phyloP scores from a whole-genome alignment of 2,797 vertebrate species.

The Tragelaphus eurycerus region DNA sequence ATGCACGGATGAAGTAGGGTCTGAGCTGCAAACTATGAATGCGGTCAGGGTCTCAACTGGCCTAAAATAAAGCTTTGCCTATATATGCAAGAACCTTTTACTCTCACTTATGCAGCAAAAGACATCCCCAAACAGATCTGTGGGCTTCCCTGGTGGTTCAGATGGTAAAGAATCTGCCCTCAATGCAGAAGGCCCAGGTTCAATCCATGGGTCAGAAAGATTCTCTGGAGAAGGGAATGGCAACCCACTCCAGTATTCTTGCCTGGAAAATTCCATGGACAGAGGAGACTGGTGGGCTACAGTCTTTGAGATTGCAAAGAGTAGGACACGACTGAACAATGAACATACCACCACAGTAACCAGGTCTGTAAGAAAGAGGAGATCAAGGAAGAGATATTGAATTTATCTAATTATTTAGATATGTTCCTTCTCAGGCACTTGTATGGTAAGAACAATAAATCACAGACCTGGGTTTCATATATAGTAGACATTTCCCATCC shows the following conservation, averaged over 20 bases:
- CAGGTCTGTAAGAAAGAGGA: neutral
- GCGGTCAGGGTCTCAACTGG: neutral
- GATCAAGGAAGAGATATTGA: neutral
- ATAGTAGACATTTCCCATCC: neutral
- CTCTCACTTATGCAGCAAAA: neutral
- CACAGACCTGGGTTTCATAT: neutral
- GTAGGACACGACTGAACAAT: neutral
- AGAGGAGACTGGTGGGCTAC: neutral
- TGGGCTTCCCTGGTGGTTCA: neutral
- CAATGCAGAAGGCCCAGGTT: neutral
- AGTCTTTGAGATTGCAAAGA: neutral
- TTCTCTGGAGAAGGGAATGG: neutral
- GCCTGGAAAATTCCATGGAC: neutral
- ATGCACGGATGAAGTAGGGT: neutral
- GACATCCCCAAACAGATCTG: neutral
- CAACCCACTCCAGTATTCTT: neutral
- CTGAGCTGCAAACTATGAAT: neutral
- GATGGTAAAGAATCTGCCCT: neutral
- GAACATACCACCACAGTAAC: neutral
- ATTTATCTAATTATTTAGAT: neutral
- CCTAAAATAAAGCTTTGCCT: neutral
- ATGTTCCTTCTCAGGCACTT: neutral
- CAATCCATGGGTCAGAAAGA: neutral
- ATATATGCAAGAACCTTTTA: neutral
- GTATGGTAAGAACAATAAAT: neutral